Percentiles rank a stretch among this genome's conserved stretches.
phyloP scores from a whole-genome alignment of 2,113 vertebrate genomes.

The Archocentrus centrarchus region DNA sequence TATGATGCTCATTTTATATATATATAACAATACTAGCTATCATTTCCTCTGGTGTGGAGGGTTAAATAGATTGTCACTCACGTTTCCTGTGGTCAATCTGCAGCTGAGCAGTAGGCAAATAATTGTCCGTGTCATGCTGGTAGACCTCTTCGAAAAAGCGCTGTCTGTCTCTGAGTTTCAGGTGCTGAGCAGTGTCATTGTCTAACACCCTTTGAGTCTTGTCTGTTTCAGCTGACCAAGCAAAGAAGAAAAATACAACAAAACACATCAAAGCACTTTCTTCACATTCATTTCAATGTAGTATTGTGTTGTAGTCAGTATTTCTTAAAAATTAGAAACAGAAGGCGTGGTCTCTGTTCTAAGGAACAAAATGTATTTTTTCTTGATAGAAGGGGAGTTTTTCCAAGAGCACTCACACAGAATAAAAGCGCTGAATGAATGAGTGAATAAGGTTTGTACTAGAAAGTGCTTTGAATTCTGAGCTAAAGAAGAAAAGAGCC shows the following conservation, averaged over 20 bases:
- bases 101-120: conserved; percentile 87
- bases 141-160: conserved; percentile 94
- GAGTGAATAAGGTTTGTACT: neutral
- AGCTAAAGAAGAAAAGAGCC: neutral
- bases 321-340: neutral
- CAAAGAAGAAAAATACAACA: conserved; percentile 1
- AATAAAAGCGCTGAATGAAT: neutral
- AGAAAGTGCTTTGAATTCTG: neutral
- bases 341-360: neutral
- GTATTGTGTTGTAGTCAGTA: too few relatives aligned
- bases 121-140: conserved; percentile 92
- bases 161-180: conserved; percentile 88
- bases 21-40: neutral
- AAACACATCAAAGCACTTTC: neutral
- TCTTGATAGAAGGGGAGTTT: neutral
- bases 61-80: conserved; percentile 68
- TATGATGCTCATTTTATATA: neutral
- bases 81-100: conserved; percentile 91
- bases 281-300: neutral
- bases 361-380: neutral
- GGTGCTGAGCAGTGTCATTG: conserved; percentile 83
- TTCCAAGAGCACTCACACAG: neutral
- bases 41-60: neutral
- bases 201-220: conserved; percentile 69
- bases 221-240: conserved; percentile 71